Conservation (phyloP, 2,888 invertebrate genomes). For the Eupithecia vulgata region DNA sequence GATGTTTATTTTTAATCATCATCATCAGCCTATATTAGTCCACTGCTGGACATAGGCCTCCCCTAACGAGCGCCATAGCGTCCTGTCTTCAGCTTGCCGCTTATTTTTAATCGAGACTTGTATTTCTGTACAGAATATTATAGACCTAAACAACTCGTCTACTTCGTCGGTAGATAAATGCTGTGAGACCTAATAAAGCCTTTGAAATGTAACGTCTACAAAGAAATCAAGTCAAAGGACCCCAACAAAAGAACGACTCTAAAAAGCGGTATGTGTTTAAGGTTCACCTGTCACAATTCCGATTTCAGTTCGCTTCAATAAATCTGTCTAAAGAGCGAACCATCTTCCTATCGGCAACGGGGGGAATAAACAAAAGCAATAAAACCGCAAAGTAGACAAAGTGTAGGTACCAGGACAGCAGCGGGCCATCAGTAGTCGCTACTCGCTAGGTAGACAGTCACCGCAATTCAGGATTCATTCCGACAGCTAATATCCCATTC, state of each 20-base stretch:
- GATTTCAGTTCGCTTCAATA: slow-evolving; percentile 12
- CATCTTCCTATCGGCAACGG: slow-evolving; percentile 9
- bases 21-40: too few relatives aligned
- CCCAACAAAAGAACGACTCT: background rate
- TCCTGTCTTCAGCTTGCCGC: too few relatives aligned
- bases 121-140: background rate
- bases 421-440: slow-evolving; percentile 19
- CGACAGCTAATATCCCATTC: slow-evolving; percentile 81
- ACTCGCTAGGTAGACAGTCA: slow-evolving; percentile 40
- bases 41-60: too few relatives aligned
- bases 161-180: background rate
- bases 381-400: slow-evolving; percentile 28
- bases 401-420: slow-evolving; percentile 7
- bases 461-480: slow-evolving; percentile 72
- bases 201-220: slow-evolving; percentile 13
- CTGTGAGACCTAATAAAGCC: slow-evolving; percentile 10
- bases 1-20: too few relatives aligned
- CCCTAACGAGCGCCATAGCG: too few relatives aligned
- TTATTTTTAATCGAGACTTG: background rate
- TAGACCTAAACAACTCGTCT: background rate
- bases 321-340: slow-evolving; percentile 14
- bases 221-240: background rate
- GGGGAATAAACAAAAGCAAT: slow-evolving; percentile 22
- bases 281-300: slow-evolving; percentile 10
- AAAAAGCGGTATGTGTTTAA: background rate